These are phyloP conservation scores for Limanda limanda DNA, from an alignment of 2,113 vertebrate genomes.

Conservation along the genomic window DNA sequence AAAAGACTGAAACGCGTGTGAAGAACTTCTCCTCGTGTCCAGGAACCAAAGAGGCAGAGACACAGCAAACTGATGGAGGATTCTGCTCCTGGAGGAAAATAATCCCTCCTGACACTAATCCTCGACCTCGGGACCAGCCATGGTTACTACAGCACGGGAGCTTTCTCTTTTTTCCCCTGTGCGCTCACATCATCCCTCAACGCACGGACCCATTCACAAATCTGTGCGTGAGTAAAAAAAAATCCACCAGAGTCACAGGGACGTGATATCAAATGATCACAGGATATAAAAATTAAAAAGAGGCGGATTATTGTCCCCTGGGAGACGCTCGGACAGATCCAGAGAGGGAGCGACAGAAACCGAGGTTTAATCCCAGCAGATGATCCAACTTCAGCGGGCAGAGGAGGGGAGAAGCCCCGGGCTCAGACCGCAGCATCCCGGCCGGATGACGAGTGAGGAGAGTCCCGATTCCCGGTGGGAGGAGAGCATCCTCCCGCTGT, in stretches of 20 bases:
- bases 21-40: conserved; percentile 21
- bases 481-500: conserved; percentile 48
- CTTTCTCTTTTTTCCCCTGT: background rate
- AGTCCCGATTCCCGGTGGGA: conserved; percentile 50
- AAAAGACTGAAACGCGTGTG: background rate
- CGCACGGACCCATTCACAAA: conserved; percentile 55
- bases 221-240: conserved; percentile 30
- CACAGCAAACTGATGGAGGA: conserved; percentile 25
- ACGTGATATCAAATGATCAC: background rate
- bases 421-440: conserved; percentile 60
- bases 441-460: conserved; percentile 43
- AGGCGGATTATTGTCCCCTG: conserved; percentile 11
- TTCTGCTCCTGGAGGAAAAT: conserved; percentile 48
- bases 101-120: conserved; percentile 72
- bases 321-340: background rate
- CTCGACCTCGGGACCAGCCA: conserved; percentile 28
- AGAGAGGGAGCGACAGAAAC: background rate
- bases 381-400: conserved; percentile 58
- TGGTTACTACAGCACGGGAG: background rate
- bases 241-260: background rate
- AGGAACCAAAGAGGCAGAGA: background rate
- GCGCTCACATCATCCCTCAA: background rate
- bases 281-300: background rate
- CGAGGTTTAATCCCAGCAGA: conserved; percentile 46
- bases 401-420: conserved; percentile 44